Conservation (phyloP, 2,113 vertebrate genomes). For the Nesoenas mayeri region DNA sequence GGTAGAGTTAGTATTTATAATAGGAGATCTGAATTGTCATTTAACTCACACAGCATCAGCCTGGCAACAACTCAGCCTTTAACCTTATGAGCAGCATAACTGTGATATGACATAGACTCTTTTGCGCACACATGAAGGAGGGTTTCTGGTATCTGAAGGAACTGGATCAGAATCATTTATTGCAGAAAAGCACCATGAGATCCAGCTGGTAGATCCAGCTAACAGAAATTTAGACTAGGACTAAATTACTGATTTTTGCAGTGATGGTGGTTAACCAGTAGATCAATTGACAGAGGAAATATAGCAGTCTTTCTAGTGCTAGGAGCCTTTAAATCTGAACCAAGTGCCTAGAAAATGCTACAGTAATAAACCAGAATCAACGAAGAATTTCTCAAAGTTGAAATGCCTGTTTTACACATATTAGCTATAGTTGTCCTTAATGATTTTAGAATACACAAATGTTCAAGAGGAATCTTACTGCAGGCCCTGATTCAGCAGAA, state of each 20-base stretch:
- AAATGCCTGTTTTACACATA: not conserved
- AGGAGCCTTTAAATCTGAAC: not conserved
- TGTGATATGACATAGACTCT: not conserved
- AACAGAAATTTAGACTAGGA: not conserved
- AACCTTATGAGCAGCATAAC: not conserved
- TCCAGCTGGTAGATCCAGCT: not conserved
- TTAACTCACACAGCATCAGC: not conserved
- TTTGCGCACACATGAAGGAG: not conserved
- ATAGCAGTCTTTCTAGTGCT: not conserved
- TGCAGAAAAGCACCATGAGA: not conserved
- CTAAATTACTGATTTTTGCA: not conserved
- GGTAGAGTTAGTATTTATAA: not conserved
- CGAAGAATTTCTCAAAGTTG: not conserved
- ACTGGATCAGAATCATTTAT: not conserved
- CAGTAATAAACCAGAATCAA: not conserved
- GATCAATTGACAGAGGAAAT: not conserved
- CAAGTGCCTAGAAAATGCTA: not conserved
- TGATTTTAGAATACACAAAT: not conserved
- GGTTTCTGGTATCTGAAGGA: not conserved
- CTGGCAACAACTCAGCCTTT: not conserved
- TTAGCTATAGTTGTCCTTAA: not conserved
- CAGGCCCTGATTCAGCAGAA: not conserved
- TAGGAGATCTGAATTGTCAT: not conserved
- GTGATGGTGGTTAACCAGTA: not conserved
- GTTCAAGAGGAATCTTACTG: not conserved